Base-by-base conservation (phyloP, 2,888 invertebrate genomes). In the Pardosa pseudoannulata region DNA sequence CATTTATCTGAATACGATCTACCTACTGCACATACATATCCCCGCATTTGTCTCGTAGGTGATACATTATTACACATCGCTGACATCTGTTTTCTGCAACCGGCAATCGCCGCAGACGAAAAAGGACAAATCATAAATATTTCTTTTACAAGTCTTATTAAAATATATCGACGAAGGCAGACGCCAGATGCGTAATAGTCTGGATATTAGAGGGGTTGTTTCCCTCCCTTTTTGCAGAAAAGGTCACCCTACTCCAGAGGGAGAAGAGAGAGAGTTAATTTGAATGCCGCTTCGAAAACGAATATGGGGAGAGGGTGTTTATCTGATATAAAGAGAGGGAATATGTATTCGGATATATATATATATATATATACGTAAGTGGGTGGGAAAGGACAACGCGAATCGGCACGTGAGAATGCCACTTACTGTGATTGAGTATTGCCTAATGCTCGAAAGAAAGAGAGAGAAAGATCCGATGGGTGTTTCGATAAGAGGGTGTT, bases 111-210 rank as follows among this genome's bases (percentile, higher is more conserved):
- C 41, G 19, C 46, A 19, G 68, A 75, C 46, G 28, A 31, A 71
- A 64, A 68, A 41, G 39, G 82, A 82, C 82, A 82, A 46, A 36
- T 68, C 62, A 75, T 82, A 82, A 75, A 82, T 82, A 82, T 76
- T 82, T 82, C 82, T 82, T n/a, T 82, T 82, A 70, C 70, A 76
- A 46, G 70, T 75, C 75, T 76, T 81, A 70, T 82, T 82, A 82
- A 76, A 82, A 82, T 82, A 82, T 62, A 82, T 82, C 46, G 82
- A 70, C 39, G 73, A 6, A n/a, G 16, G 27, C 31, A 32, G 79
- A 46, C 19, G 27, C 75, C 82, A 75, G 70, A 71, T 75, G 75
- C 31, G 62, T 41, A 75, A 75, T 64, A 62, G 76, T 29, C 75
- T 64, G 28, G 29, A 23, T 16, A 28, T 29, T 9, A n/a, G 29